Base-by-base conservation (phyloP, 2,888 invertebrate genomes). In the Entomobrya proxima region DNA sequence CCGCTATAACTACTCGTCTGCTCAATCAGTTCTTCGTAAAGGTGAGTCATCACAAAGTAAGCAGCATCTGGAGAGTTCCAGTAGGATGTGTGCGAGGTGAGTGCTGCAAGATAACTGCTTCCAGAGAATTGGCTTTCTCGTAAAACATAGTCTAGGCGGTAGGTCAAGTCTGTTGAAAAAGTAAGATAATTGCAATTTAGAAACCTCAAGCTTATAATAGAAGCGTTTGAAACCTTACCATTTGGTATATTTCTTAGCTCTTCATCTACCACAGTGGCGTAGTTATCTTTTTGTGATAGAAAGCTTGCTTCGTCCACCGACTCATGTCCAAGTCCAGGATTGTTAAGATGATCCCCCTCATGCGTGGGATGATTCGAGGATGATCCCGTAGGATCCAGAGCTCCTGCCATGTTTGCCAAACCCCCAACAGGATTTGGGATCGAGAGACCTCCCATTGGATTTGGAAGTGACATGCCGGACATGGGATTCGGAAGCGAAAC, bases 41-140 rank as follows among this genome's bases (percentile, higher is more conserved):
- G 81, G 61, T 88, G 89, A 11, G 86, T 81, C 40, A 89, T 85
- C 67, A 94, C 92, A 91, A 95, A 95, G 91, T 93, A 93, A 21
- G 94, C 94, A 44, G 94, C 93, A 89, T 95, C 95, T 77, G 93
- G 93, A 90, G 94, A 94, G 89, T 92, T 93, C 95, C 95, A 95
- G 91, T 95, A 95, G 37, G 93, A 93, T 0, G 94, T 94, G 91
- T 95, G 95, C 0, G 94, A 94, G 40, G 94, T 94, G 74, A 94
- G 92, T 55, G 94, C 93, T 64, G 94, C 93, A 77, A 94, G 92
- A 91, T 94, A 94, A 89, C 93, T 93, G 89, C 93, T 93, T 35
- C 83, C 83, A 67, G 93, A 93, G 90, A 94, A 92, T 80, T 93
- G 93, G 40, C 93, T 93, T 77, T 94, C 93, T 88, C 92, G 92